Percentiles rank a stretch among this genome's conserved stretches.
These are phyloP conservation scores for Drosophila gunungcola DNA, from an alignment of 1,140 invertebrate species.

Conservation along the genomic window DNA sequence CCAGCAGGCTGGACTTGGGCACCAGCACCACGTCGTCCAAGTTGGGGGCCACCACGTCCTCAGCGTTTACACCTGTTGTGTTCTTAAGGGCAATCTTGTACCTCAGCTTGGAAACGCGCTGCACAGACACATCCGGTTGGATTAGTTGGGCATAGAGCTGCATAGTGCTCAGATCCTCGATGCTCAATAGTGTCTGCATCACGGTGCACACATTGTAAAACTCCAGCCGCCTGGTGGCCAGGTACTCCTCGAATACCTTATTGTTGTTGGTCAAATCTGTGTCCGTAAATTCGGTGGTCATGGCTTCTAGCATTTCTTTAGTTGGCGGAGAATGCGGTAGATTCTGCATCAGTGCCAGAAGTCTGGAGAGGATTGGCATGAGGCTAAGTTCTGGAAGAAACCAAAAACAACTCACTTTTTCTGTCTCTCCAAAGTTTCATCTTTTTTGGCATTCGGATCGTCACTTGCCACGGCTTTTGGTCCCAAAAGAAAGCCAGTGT, in stretches of 20 bases:
- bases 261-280: slow-evolving; percentile 16
- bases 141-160: slow-evolving; percentile 45
- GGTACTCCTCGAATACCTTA: slow-evolving; percentile 32
- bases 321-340: slow-evolving; percentile 52
- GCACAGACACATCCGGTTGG: slow-evolving; percentile 28
- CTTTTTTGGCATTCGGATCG: neutral
- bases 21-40: slow-evolving; percentile 71
- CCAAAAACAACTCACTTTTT: slow-evolving; percentile 4
- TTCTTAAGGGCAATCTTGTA: neutral
- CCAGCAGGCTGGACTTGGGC: slow-evolving; percentile 51
- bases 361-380: slow-evolving; percentile 22
- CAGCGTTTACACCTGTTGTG: slow-evolving; percentile 20
- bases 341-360: slow-evolving; percentile 15
- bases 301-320: slow-evolving; percentile 32
- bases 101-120: neutral
- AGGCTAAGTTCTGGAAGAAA: neutral
- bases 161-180: slow-evolving; percentile 62
- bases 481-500: neutral
- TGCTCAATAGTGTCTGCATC: slow-evolving; percentile 44
- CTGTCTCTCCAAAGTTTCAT: neutral
- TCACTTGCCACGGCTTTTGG: neutral
- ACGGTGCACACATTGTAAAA: slow-evolving; percentile 54
- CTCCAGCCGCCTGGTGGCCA: slow-evolving; percentile 25
- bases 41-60: slow-evolving; percentile 48
- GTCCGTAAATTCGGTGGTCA: slow-evolving; percentile 33